phyloP scores from a whole-genome alignment of 2,797 vertebrate genomes.

The Agapornis canus region DNA sequence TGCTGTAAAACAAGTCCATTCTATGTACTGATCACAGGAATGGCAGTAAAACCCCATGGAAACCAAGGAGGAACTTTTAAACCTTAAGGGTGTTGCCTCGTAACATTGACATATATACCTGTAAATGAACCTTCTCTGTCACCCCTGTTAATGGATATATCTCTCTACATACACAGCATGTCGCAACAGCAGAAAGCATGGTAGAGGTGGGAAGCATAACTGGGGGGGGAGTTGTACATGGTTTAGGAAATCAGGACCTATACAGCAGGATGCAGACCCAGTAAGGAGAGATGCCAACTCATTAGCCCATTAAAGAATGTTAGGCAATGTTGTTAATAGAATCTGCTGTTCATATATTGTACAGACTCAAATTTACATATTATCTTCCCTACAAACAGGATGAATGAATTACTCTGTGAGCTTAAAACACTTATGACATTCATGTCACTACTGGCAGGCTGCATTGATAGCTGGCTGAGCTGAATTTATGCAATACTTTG shows the following conservation, averaged over 20 bases:
- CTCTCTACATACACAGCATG: not conserved
- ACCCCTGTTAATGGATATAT: not conserved
- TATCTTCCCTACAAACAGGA: not conserved
- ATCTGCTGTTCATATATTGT: not conserved
- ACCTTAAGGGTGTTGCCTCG: not conserved
- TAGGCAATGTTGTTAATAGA: not conserved
- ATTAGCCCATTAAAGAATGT: not conserved
- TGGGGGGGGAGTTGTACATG: not conserved
- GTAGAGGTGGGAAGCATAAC: not conserved
- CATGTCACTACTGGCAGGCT: not conserved
- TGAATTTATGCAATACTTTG: not conserved
- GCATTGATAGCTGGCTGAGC: not conserved
- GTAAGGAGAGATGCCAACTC: not conserved
- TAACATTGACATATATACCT: not conserved
- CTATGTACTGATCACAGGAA: not conserved
- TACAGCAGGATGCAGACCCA: not conserved
- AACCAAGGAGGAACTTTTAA: not conserved
- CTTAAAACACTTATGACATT: not conserved
- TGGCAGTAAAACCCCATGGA: not conserved
- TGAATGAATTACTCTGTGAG: not conserved
- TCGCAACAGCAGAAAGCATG: not conserved
- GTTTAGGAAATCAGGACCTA: not conserved
- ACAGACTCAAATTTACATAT: not conserved
- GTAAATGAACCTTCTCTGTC: not conserved
- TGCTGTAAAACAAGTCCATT: not conserved